A percentile compares a stretch with the other conserved stretches of the same genome.
These are phyloP conservation scores for Schlechtendalia chinensis DNA, from an alignment of 1,140 invertebrate genomes.

Conservation along the genomic window DNA sequence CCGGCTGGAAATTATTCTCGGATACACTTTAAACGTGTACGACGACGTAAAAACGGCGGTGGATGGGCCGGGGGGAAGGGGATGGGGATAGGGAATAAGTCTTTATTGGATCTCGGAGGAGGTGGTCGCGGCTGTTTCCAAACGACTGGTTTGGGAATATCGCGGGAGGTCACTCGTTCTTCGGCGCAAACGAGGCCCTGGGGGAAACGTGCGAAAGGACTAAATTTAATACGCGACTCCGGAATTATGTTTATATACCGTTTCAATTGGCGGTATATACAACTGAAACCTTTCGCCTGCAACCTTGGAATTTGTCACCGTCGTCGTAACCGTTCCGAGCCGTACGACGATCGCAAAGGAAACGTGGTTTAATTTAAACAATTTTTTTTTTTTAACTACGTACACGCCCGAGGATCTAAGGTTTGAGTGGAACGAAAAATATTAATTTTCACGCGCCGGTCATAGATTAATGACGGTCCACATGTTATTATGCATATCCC, in stretches of 20 bases:
- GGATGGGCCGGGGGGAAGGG: background rate
- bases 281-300: slow-evolving; percentile 19
- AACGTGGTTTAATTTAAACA: slow-evolving; percentile 16
- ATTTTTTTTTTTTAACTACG: too few species aligned
- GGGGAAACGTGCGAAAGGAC: slow-evolving; percentile 18
- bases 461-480: too few species aligned
- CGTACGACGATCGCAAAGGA: background rate
- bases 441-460: too few species aligned
- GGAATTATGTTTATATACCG: slow-evolving; percentile 35
- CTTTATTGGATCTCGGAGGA: slow-evolving; percentile 40
- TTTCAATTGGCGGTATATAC: slow-evolving; percentile 26
- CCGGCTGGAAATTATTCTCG: background rate
- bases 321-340: background rate
- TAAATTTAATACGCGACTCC: slow-evolving; percentile 29
- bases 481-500: too few species aligned
- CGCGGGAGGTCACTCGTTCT: slow-evolving; percentile 33
- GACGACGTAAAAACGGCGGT: too few species aligned
- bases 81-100: background rate
- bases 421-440: too few species aligned
- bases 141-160: slow-evolving; percentile 47
- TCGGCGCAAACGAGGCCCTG: slow-evolving; percentile 34
- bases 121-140: slow-evolving; percentile 22
- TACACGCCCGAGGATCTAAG: too few species aligned
- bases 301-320: background rate
- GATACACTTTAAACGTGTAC: background rate